phyloP scores from a whole-genome alignment of 2,797 vertebrate species.

The Notoglanidium macrostoma region DNA sequence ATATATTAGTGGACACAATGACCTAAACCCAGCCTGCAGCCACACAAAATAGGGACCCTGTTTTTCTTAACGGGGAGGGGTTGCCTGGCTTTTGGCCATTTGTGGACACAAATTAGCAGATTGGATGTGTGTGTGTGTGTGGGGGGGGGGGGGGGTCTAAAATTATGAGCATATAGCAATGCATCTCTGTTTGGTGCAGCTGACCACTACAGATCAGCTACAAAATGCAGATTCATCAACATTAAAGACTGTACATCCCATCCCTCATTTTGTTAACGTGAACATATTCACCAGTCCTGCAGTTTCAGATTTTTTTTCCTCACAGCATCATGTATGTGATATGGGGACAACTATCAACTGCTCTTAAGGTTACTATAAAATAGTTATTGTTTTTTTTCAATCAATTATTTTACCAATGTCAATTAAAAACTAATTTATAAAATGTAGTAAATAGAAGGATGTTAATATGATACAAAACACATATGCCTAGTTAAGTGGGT shows the following conservation, averaged over 20 bases:
- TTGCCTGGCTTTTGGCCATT: conserved; percentile 69
- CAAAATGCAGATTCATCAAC: not conserved
- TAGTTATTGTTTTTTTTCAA: not conserved
- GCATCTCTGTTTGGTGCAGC: conserved; percentile 70
- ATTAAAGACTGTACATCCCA: not conserved
- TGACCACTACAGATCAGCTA: conserved; percentile 12
- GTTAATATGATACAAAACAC: not conserved
- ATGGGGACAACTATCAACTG: too few species aligned
- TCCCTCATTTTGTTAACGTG: too few species aligned
- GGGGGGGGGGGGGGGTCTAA: conserved; percentile 72
- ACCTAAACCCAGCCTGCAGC: conserved; percentile 81
- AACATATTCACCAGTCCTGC: not conserved
- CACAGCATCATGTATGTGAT: too few species aligned
- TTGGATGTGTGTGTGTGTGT: conserved; percentile 56
- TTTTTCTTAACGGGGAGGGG: conserved; percentile 69
- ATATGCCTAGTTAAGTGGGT: not conserved
- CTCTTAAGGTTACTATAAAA: not conserved
- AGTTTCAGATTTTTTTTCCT: not conserved
- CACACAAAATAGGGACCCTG: conserved; percentile 81
- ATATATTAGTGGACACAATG: conserved; percentile 86
- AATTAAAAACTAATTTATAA: not conserved
- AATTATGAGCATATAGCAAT: conserved; percentile 77
- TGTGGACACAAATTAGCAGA: conserved; percentile 74
- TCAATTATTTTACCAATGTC: not conserved
- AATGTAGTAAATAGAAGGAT: not conserved